Evolutionary conservation across 2,888 invertebrate genomes (phyloP), one percentile per base, ranked within the genome.

Genomic region (Eilema sororculum): DNA sequence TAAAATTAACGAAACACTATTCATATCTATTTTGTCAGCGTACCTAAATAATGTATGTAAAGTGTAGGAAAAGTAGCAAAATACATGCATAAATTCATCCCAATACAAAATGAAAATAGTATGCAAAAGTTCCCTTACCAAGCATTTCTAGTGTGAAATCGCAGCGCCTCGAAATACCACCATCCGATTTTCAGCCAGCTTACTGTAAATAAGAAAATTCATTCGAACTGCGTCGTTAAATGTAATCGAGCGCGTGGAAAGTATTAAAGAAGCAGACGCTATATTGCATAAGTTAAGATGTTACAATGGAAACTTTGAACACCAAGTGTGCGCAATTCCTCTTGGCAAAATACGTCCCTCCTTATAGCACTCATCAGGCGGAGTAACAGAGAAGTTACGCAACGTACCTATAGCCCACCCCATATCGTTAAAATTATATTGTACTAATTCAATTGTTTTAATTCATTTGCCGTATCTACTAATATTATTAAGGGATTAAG

Each of bases 221-320:
- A 90, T 92, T 90, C 89, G 90, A 89, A 93, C 89, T 89, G 89
- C 87, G 92, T 90, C 91, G 93, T 95, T 94, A 95, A 94, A 91
- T 87, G 93, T 93, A 95, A 95, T 95, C 95, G 95, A 94, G 93
- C 94, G 93, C 89, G 88, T 89, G 89, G 91, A 94, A 95, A 94
- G 95, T 94, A 94, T 94, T 93, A 94, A 93, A 92, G 92, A 92
- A 92, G 92, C 92, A 91, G 90, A 92, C 92, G 91, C 89, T 92
- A 93, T 94, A 95, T 94, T 94, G 94, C 94, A 92, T 93, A 95
- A 95, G 94, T 95, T 95, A 89, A 90, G 93, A 92, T 92, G 92
- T 94, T 89, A 93, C 93, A 94, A 91, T 94, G 94, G 89, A 94
- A 95, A 94, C 90, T 94, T 94, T 89, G 91, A 89, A 89, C 91